These are phyloP conservation scores for Tribolium freemani DNA, from an alignment of 2,888 invertebrate genomes.

Conservation along the genomic window DNA sequence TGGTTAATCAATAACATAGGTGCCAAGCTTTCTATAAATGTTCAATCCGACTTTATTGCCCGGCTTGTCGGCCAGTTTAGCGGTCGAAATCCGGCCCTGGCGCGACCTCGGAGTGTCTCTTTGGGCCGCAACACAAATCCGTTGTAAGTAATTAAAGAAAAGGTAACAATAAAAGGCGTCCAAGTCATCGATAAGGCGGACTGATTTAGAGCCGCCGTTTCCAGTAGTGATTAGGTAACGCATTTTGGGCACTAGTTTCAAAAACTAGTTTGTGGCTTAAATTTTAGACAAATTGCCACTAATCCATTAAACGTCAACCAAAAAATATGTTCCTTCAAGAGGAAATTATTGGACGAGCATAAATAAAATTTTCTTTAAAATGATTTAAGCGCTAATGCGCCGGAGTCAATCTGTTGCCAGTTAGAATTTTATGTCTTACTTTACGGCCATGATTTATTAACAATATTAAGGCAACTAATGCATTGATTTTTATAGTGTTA, in stretches of 20 bases:
- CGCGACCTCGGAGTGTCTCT: not conserved
- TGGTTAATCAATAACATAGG: slow-evolving; percentile 62
- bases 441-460: slow-evolving; percentile 45
- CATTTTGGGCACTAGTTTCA: slow-evolving; percentile 42
- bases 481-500: slow-evolving; percentile 48
- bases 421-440: slow-evolving; percentile 44
- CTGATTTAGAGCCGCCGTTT: slow-evolving; percentile 64
- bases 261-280: slow-evolving; percentile 15
- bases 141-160: slow-evolving; percentile 66
- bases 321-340: slow-evolving; percentile 19
- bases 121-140: slow-evolving; percentile 55
- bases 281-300: slow-evolving; percentile 22
- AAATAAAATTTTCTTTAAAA: slow-evolving; percentile 34
- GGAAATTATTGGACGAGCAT: slow-evolving; percentile 17
- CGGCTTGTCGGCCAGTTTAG: slow-evolving; percentile 54
- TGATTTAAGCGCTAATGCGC: slow-evolving; percentile 25
- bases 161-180: slow-evolving; percentile 66
- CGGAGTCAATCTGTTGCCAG: slow-evolving; percentile 35
- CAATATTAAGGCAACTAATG: slow-evolving; percentile 46
- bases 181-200: slow-evolving; percentile 61
- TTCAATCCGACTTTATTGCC: slow-evolving; percentile 61
- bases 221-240: slow-evolving; percentile 64
- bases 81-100: slow-evolving; percentile 43
- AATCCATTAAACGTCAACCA: slow-evolving; percentile 32
- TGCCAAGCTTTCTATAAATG: slow-evolving; percentile 65